A percentile compares a stretch with the other conserved stretches of the same genome.
phyloP scores from a whole-genome alignment of 2,888 invertebrate species.

The Vannuccia rotundouncinata region DNA sequence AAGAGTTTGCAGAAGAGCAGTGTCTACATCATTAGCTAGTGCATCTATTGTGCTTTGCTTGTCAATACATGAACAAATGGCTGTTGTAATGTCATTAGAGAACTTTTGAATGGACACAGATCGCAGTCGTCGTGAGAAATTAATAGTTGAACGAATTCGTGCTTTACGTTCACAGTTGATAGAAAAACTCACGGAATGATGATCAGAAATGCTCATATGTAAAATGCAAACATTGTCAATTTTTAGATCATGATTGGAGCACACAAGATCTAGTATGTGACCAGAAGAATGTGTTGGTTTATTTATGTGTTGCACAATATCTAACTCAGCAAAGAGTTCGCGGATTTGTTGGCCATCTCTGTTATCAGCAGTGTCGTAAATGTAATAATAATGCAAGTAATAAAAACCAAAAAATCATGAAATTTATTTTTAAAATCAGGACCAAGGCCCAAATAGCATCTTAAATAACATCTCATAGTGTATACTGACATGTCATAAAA shows the following conservation, averaged over 20 bases:
- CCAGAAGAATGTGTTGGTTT: not conserved
- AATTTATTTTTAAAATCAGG: no score
- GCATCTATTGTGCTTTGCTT: conserved; percentile 24
- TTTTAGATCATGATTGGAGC: not conserved
- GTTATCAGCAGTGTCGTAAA: no score
- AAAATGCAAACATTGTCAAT: not conserved
- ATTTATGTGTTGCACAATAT: not conserved
- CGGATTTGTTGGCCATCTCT: not conserved
- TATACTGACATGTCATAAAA: no score
- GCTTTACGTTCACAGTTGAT: no score
- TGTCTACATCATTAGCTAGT: conserved; percentile 26
- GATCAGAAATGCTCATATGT: no score
- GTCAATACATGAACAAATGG: conserved; percentile 21
- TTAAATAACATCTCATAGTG: no score
- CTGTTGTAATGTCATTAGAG: conserved; percentile 26
- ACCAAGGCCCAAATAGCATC: no score
- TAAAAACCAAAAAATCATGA: no score
- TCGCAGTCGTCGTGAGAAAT: conserved; percentile 26
- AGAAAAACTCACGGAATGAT: no score
- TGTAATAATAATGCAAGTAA: no score
- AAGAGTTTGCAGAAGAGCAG: not conserved
- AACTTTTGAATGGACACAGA: conserved; percentile 26
- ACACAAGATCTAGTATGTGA: not conserved
- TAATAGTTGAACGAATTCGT: no score
- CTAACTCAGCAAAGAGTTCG: not conserved